Base-by-base conservation (phyloP, 2,113 vertebrate genomes). In the Calidris pygmaea region DNA sequence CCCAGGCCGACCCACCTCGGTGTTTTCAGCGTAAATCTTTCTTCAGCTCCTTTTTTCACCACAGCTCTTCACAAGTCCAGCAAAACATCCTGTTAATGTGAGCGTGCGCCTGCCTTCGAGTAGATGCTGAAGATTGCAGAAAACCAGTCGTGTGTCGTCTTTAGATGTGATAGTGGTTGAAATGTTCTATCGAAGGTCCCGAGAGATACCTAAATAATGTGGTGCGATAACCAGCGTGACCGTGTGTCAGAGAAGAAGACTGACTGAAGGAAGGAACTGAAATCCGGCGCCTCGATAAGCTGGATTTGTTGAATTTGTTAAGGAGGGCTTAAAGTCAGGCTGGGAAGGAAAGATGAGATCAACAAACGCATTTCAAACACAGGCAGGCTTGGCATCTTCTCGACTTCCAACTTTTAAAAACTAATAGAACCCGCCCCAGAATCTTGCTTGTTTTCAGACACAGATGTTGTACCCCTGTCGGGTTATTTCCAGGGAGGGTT, bases 391-490 rank as follows among this genome's bases (percentile, higher is more conserved):
- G 55, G 34, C 48, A 60, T 30, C 43, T 59, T 89, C 62, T 60
- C 2, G 6, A 30, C n/a, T 16, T 70, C 12, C 22, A 26, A 12
- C 35, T 81, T 23, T 24, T 11, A 10, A 71, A 60, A 32, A 63
- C 17, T 45, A n/a, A 27, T 2, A 13, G 20, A 22, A 8, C 10
- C 29, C 15, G 8, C 10, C 52, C 30, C 37, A 11, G 34, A 48
- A 5, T 41, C 39, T 16, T 24, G 27, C 37, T 65, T 19, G 26
- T 20, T 0, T 9, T 27, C n/a, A 58, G 22, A 24, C 32, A 8
- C 0, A 1, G 45, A 3, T 1, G 2, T 26, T 53, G 35, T 7
- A 10, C n/a, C 63, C n/a, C 41, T 56, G 21, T 30, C 0, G 0
- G 47, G 37, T 84, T 74, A 16, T 88, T 90, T 45, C 47, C 74